Evolutionary conservation across 1,140 invertebrate genomes (phyloP), one percentile per base, ranked within the genome.

Genomic region (Penaeus indicus): DNA sequence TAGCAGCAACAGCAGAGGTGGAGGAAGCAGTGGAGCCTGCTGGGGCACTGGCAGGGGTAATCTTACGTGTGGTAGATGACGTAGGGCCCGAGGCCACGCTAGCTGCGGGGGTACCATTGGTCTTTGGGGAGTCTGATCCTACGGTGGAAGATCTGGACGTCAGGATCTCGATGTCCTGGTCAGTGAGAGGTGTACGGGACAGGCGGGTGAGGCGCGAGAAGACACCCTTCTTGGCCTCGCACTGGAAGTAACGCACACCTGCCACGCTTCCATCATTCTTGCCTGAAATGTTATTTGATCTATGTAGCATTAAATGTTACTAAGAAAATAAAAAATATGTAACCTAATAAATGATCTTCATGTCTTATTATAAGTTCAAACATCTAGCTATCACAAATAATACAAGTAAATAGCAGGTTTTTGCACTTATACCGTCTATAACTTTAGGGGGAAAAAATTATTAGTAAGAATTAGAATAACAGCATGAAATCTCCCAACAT

Each of bases 221-320:
- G 42, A 99, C 96, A 13, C 98, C 98, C 61, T 96, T 95, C 91
- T 97, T 97, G 13, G 97, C 95, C 93, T 98, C 97, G 93, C 98
- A 99, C 93, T 99, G 97, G 92, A 98, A 98, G 92, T 98, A 99
- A 60, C 96, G 94, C 38, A 95, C 95, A 60, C 98, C 98, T 84
- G 96, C 96, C 72, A 99, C 98, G 27, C 97, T 97, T 25, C 98
- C 98, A 94, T 99, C 98, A 93, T 99, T 99, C 94, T 99, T 99
- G 69, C 97, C 97, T 97, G 92, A 86, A 94, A 78, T 47, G 38
- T 42, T 32, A 32, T 32, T 42, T 42, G 4, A 42, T 42, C 38
- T 42, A 42, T 42, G 38, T 42, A 42, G 38, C 38, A 42, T 42
- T 42, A 42, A 42, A 42, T 42, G 38, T 42, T 42, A 42, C 38